A percentile compares a stretch with the other conserved stretches of the same genome.
These are phyloP conservation scores for Melipona beecheii DNA, from an alignment of 2,888 invertebrate genomes.

Conservation along the genomic window DNA sequence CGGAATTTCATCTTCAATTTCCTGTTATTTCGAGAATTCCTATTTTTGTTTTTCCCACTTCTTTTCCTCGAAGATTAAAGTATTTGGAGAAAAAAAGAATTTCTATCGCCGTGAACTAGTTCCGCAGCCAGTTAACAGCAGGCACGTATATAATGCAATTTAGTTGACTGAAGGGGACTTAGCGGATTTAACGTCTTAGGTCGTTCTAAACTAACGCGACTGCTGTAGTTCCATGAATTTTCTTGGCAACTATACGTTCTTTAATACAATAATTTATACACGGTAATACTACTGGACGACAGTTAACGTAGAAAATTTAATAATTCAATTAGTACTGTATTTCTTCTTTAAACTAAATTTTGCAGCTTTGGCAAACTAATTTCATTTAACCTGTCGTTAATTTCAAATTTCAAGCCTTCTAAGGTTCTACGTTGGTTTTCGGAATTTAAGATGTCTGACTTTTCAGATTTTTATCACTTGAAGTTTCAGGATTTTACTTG, in stretches of 20 bases:
- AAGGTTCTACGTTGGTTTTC: neutral
- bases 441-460: no score
- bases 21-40: neutral
- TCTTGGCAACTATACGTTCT: neutral
- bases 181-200: neutral
- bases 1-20: neutral
- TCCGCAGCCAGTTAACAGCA: neutral
- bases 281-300: neutral
- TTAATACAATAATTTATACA: neutral
- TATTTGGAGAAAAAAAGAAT: neutral
- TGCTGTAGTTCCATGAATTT: conserved; percentile 14
- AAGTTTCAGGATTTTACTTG: no score
- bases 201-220: neutral
- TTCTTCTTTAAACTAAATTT: neutral
- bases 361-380: no score
- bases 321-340: neutral
- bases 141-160: neutral
- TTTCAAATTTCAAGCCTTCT: neutral
- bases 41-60: accelerated
- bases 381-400: neutral
- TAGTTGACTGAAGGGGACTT: neutral
- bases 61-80: neutral
- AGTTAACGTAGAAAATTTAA: neutral
- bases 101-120: no score
- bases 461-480: no score